Conservation (phyloP, 2,113 vertebrate species). For the Triplophysa rosa region DNA sequence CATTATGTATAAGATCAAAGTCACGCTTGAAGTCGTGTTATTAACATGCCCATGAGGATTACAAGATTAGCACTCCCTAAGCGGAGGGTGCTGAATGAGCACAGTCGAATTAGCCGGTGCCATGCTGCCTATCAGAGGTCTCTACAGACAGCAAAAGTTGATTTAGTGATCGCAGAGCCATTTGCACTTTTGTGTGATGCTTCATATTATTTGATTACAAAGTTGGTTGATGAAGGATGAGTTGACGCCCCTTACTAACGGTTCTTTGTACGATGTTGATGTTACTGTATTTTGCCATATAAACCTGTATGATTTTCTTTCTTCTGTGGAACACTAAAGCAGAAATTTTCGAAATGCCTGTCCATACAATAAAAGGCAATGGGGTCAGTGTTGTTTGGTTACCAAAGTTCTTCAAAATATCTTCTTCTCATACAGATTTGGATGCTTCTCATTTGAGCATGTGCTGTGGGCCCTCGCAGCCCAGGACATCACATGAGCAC, state of each 20-base stretch:
- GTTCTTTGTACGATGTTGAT: too few species aligned
- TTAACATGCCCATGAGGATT: constrained; percentile 33
- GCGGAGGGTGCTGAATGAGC: constrained; percentile 27
- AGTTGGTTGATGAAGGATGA: too few species aligned
- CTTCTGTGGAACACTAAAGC: too few species aligned
- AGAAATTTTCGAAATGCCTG: too few species aligned
- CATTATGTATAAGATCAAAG: constrained; percentile 47
- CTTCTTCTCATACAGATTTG: too few species aligned
- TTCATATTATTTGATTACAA: too few species aligned
- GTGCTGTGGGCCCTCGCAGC: background rate
- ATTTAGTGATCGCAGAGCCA: constrained; percentile 9
- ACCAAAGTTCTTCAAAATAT: too few species aligned
- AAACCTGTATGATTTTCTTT: too few species aligned
- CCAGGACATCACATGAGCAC: background rate
- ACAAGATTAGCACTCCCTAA: constrained; percentile 30
- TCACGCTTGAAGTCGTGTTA: constrained; percentile 28
- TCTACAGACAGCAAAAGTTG: background rate
- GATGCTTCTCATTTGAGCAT: background rate
- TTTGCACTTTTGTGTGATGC: too few species aligned
- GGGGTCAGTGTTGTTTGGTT: too few species aligned
- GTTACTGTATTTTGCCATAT: background rate
- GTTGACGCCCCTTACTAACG: too few species aligned
- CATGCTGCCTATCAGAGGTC: constrained; percentile 9
- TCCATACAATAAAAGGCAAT: too few species aligned
- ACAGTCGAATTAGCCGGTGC: constrained; percentile 37